These are phyloP conservation scores for Drosophila tripunctata DNA, from an alignment of 2,888 invertebrate genomes.

Conservation along the genomic window DNA sequence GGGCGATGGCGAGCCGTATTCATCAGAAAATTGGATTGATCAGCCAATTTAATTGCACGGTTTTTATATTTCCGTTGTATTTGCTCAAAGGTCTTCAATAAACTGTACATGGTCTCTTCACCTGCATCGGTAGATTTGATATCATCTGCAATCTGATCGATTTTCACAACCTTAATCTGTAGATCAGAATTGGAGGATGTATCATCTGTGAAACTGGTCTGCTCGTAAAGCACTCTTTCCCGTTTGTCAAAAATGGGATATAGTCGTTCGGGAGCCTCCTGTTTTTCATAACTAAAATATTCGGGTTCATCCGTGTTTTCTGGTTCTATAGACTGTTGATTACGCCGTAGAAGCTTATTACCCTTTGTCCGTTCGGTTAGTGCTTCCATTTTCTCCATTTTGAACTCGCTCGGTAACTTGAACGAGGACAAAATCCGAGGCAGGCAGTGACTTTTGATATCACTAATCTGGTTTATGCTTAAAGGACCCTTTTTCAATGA, in stretches of 20 bases:
- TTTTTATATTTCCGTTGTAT: conserved; percentile 40
- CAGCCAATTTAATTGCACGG: background rate
- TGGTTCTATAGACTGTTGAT: no score
- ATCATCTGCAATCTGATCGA: background rate
- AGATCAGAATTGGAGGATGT: background rate
- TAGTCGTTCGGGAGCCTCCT: conserved; percentile 75
- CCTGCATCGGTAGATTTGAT: rapidly evolving
- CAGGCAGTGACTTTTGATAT: conserved; percentile 54
- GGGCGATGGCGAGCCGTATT: background rate
- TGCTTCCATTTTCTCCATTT: conserved; percentile 44
- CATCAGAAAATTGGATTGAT: conserved; percentile 18
- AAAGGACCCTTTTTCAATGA: conserved; percentile 6
- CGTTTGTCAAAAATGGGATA: conserved; percentile 55
- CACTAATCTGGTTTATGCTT: conserved; percentile 20
- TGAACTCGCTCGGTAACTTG: conserved; percentile 73
- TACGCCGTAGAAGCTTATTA: conserved; percentile 23
- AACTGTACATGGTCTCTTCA: conserved; percentile 6
- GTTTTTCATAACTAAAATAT: conserved; percentile 49
- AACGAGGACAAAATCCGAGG: conserved; percentile 79
- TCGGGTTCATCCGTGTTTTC: background rate
- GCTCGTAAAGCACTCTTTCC: background rate
- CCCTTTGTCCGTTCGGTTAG: conserved; percentile 5
- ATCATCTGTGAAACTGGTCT: background rate
- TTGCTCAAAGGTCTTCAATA: conserved; percentile 34
- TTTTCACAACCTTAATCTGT: background rate